Conservation (phyloP, 2,113 vertebrate genomes). For the Salvator merianae region DNA sequence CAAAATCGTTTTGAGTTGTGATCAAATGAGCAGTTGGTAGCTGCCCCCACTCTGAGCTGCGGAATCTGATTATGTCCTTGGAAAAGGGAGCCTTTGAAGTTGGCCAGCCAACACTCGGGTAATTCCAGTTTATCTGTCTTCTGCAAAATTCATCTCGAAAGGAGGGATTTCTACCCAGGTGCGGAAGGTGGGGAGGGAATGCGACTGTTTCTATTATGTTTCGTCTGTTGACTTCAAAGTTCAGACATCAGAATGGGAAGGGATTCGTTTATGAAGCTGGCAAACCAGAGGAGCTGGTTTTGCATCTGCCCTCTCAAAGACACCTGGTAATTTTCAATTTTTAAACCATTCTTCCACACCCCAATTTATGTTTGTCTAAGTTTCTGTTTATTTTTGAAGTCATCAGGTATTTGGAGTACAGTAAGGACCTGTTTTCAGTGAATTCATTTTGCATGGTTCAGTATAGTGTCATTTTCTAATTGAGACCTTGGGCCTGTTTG, state of each 20-base stretch:
- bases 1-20: conserved; percentile 48
- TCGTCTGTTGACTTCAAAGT: conserved; percentile 71
- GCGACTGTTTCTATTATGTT: conserved; percentile 62
- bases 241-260: not conserved
- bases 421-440: no score
- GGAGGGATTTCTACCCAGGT: conserved; percentile 71
- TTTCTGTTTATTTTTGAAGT: not conserved
- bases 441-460: no score
- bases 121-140: conserved; percentile 65
- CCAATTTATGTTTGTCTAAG: not conserved
- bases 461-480: no score
- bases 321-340: not conserved
- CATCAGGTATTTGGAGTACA: not conserved
- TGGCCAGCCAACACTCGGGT: conserved; percentile 62
- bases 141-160: conserved; percentile 68
- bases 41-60: conserved; percentile 62
- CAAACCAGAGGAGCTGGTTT: not conserved
- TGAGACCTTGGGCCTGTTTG: no score
- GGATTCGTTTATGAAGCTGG: conserved; percentile 36
- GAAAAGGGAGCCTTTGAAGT: conserved; percentile 75
- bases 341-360: not conserved
- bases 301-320: not conserved
- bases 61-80: conserved; percentile 72
- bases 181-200: conserved; percentile 52
- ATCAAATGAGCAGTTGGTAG: conserved; percentile 62